Conservation (phyloP, 1,140 invertebrate genomes). For the Lucilia sericata region DNA sequence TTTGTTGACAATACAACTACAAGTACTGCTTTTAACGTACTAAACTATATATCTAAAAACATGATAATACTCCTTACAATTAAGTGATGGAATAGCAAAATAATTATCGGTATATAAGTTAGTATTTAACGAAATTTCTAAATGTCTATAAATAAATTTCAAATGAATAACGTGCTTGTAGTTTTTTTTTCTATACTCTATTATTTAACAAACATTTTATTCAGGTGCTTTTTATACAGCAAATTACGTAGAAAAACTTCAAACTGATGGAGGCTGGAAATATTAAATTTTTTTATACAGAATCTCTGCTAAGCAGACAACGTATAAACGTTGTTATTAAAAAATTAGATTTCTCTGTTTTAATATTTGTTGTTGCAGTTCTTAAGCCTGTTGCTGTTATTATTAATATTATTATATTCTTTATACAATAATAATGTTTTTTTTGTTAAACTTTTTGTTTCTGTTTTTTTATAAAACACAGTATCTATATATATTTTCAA, state of each 20-base stretch:
- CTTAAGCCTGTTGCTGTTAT: slow-evolving; percentile 6
- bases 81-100: too few species aligned
- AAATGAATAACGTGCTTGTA: background rate
- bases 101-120: too few species aligned
- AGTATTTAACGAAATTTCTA: too few species aligned
- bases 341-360: background rate
- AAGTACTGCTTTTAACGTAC: too few species aligned
- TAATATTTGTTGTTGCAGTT: slow-evolving; percentile 13
- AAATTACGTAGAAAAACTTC: too few species aligned
- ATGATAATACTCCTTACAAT: too few species aligned
- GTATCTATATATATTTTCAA: background rate
- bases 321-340: background rate
- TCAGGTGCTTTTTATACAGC: too few species aligned
- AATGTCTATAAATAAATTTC: background rate
- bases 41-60: too few species aligned
- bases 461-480: background rate
- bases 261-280: background rate
- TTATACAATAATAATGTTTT: background rate
- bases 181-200: background rate
- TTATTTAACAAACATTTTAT: background rate
- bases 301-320: background rate
- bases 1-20: too few species aligned
- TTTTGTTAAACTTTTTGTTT: background rate
- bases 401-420: slow-evolving; percentile 7
- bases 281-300: background rate